phyloP scores from a whole-genome alignment of 2,888 invertebrate species.

The Furcula furcula region DNA sequence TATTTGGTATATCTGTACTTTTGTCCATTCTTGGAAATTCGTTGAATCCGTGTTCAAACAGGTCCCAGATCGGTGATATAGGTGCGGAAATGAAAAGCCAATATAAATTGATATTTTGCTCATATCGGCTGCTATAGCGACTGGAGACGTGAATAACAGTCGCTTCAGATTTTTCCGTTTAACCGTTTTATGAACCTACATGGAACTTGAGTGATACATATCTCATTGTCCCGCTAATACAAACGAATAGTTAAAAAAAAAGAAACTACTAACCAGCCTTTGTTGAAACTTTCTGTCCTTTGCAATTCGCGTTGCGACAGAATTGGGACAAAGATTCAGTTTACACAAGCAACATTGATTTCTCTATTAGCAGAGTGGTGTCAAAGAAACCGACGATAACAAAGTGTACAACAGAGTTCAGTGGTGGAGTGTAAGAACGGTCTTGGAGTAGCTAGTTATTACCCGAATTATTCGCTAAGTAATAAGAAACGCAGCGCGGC shows the following conservation, averaged over 20 bases:
- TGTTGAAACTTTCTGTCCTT: too few relatives aligned
- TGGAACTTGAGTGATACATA: background rate
- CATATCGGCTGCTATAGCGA: conserved; percentile 26
- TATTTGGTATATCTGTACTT: conserved; percentile 39
- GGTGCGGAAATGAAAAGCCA: conserved; percentile 68
- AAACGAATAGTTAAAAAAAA: too few relatives aligned
- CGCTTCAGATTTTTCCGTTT: conserved; percentile 23
- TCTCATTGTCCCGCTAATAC: too few relatives aligned
- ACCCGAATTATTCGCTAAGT: conserved; percentile 63
- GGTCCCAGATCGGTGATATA: conserved; percentile 58
- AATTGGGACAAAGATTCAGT: background rate
- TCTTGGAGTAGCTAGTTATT: conserved; percentile 38
- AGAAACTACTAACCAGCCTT: too few relatives aligned
- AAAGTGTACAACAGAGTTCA: conserved; percentile 11
- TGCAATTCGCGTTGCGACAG: background rate
- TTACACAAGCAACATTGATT: background rate
- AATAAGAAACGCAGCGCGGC: conserved; percentile 67
- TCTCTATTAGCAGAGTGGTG: background rate
- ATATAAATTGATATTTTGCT: conserved; percentile 51
- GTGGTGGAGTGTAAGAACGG: conserved; percentile 12
- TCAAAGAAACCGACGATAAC: conserved; percentile 3
- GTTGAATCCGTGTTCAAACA: conserved; percentile 45
- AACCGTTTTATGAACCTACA: background rate
- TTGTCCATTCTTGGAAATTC: conserved; percentile 49
- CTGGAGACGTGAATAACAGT: conserved; percentile 34